A percentile compares a stretch with the other conserved stretches of the same genome.
Evolutionary conservation across 1,140 invertebrate species (phyloP).

Genomic region (Tetramorium alpestre): DNA sequence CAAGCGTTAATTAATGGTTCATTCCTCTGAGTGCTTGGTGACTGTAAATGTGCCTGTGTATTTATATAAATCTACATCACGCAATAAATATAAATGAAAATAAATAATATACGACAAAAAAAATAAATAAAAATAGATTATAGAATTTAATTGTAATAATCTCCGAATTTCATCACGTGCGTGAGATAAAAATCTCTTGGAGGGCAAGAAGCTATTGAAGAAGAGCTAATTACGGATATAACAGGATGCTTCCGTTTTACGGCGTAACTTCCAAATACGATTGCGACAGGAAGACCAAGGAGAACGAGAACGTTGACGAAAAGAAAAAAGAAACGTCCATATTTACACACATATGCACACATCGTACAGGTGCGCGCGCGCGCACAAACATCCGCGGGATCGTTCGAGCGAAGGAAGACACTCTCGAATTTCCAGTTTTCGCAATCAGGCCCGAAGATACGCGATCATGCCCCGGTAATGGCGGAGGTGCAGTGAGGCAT

Average conservation of each 20-base stretch:
- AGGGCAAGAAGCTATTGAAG: neutral
- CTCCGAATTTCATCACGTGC: neutral
- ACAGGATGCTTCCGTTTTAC: constrained; percentile 30
- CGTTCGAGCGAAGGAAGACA: constrained; percentile 52
- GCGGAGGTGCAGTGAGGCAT: constrained; percentile 75
- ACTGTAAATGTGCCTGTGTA: neutral
- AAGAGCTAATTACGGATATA: constrained; percentile 57
- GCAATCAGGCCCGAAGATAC: constrained; percentile 63
- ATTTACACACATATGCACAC: neutral
- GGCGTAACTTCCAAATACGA: constrained; percentile 23
- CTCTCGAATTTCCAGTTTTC: constrained; percentile 63
- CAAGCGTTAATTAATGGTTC: constrained; percentile 19
- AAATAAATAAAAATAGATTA: neutral
- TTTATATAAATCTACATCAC: neutral
- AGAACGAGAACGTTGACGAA: constrained; percentile 21
- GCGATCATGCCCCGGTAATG: constrained; percentile 71
- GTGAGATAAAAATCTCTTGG: neutral
- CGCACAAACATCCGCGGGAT: constrained; percentile 10
- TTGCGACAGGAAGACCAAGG: neutral
- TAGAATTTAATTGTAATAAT: constrained; percentile 2
- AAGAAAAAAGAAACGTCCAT: neutral
- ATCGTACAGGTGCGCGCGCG: neutral
- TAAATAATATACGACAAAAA: no score
- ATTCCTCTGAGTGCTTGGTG: neutral
- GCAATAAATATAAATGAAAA: no score